Evolutionary conservation across 2,888 invertebrate genomes (phyloP).

Genomic region (Ectemnius cavifrons): DNA sequence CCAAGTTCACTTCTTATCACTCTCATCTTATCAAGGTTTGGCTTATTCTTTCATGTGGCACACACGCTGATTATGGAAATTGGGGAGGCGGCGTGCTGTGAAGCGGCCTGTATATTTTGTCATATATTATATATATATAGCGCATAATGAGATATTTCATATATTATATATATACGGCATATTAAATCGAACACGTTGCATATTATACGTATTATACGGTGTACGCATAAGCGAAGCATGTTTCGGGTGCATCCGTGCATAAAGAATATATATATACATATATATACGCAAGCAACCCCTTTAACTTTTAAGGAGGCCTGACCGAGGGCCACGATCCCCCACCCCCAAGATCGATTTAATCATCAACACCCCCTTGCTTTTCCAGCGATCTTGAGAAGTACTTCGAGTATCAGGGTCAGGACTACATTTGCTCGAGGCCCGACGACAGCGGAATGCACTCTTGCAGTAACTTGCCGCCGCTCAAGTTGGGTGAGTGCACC

Average conservation of each 20-base stretch:
- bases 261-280: constrained; percentile 44
- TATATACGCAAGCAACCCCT: constrained; percentile 41
- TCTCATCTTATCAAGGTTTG: no score
- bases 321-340: background rate
- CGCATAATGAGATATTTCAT: constrained; percentile 15
- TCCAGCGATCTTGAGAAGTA: constrained; percentile 85
- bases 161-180: constrained; percentile 23
- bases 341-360: constrained; percentile 45
- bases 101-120: background rate
- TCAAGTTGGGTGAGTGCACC: constrained; percentile 73
- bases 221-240: constrained; percentile 67
- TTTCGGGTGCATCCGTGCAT: constrained; percentile 68
- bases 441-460: constrained; percentile 97
- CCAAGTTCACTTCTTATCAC: no score
- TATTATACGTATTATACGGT: constrained; percentile 40
- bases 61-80: no score
- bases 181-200: constrained; percentile 45
- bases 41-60: no score
- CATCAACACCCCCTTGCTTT: constrained; percentile 60
- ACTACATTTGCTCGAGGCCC: constrained; percentile 97
- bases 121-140: constrained; percentile 23
- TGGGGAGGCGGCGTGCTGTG: no score
- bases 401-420: constrained; percentile 94
- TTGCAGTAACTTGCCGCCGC: constrained; percentile 90
- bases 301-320: constrained; percentile 40